Conservation (phyloP, 2,113 vertebrate species). For the Lophius piscatorius region DNA sequence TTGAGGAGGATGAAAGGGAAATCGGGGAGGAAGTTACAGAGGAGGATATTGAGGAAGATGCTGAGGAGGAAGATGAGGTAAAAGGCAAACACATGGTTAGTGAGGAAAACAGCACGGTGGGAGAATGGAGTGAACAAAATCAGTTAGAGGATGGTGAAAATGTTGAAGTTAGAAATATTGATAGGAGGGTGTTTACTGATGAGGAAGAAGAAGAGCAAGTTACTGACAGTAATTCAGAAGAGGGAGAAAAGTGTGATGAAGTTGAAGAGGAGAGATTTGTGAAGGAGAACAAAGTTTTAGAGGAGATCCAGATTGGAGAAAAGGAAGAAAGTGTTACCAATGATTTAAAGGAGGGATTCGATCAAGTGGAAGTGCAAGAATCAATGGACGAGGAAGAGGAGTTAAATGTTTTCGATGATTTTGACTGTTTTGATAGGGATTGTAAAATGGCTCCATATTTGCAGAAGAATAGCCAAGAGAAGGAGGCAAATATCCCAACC, state of each 20-base stretch:
- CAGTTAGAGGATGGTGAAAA: slow-evolving; percentile 1
- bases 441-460: slow-evolving; percentile 54
- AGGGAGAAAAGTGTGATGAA: slow-evolving; percentile 6
- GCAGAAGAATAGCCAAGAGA: slow-evolving; percentile 17
- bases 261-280: background rate
- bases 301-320: slow-evolving; percentile 11
- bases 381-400: background rate
- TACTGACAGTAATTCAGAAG: background rate
- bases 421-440: background rate
- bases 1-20: background rate
- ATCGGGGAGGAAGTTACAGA: background rate
- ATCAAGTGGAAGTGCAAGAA: slow-evolving; percentile 3
- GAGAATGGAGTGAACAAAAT: background rate
- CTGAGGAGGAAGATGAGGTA: background rate
- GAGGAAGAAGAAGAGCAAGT: slow-evolving; percentile 23
- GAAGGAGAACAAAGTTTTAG: background rate
- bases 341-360: slow-evolving; percentile 1
- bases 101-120: background rate
- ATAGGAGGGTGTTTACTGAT: background rate
- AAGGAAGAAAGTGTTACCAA: slow-evolving; percentile 9
- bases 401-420: slow-evolving; percentile 1
- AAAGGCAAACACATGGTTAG: background rate
- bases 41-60: background rate
- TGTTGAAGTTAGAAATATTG: slow-evolving; percentile 1
- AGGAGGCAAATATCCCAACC: background rate